Evolutionary conservation across 2,888 invertebrate species (phyloP).

Genomic region (Dilophus febrilis): DNA sequence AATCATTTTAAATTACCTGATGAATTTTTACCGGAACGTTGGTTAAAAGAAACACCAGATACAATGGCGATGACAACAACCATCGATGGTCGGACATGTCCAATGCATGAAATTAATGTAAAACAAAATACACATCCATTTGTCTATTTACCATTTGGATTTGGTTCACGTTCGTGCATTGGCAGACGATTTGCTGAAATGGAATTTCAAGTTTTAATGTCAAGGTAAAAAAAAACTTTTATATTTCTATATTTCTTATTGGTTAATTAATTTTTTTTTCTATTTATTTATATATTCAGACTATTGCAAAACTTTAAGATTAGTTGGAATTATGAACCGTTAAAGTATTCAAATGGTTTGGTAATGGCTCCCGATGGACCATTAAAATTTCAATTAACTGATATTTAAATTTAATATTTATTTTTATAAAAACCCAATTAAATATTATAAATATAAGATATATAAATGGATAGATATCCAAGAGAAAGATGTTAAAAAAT

Average conservation of each 20-base stretch:
- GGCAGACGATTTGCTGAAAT: conserved; percentile 56
- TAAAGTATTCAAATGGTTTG: conserved; percentile 15
- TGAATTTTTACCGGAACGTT: conserved; percentile 58
- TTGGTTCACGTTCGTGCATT: conserved; percentile 48
- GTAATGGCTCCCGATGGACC: conserved; percentile 22
- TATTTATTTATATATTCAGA: too few species aligned
- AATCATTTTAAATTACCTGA: conserved; percentile 42
- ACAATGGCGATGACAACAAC: too few species aligned
- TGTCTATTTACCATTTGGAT: conserved; percentile 46
- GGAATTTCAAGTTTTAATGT: conserved; percentile 40
- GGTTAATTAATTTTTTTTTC: conserved; percentile 8
- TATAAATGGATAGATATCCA: too few species aligned
- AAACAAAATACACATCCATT: too few species aligned
- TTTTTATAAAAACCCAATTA: too few species aligned
- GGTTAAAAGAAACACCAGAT: conserved; percentile 45
- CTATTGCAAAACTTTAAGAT: conserved; percentile 16
- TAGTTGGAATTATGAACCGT: conserved; percentile 17
- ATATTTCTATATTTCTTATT: too few species aligned
- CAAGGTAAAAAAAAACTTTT: conserved; percentile 19
- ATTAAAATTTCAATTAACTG: conserved; percentile 24
- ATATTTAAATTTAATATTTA: too few species aligned
- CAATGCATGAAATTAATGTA: too few species aligned
- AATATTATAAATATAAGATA: too few species aligned
- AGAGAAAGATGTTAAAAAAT: too few species aligned
- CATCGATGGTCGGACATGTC: too few species aligned